phyloP scores from a whole-genome alignment of 2,888 invertebrate species.

The Conchocele bisecta region DNA sequence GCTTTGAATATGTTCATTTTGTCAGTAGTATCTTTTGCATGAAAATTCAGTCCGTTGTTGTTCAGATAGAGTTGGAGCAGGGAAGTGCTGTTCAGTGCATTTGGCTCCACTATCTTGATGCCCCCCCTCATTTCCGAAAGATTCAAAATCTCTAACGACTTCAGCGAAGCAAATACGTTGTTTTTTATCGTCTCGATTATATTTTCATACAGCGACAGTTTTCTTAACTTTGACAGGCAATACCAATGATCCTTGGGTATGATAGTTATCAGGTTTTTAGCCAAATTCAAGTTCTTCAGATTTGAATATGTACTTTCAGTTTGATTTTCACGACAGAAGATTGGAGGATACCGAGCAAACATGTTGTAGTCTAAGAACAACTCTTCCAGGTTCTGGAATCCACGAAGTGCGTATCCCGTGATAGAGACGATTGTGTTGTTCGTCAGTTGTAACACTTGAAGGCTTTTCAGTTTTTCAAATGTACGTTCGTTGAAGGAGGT shows the following conservation, averaged over 20 bases:
- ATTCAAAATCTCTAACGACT: background rate
- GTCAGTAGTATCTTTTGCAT: background rate
- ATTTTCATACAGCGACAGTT: background rate
- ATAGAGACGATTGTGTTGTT: background rate
- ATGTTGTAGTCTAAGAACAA: background rate
- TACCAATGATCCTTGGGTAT: background rate
- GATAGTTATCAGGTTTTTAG: background rate
- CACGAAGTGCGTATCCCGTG: background rate
- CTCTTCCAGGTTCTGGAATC: background rate
- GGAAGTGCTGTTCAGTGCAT: background rate
- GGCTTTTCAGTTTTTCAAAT: background rate
- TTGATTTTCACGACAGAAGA: background rate
- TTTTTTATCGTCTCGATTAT: background rate
- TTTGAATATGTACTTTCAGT: background rate
- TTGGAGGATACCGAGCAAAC: background rate
- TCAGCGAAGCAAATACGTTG: background rate
- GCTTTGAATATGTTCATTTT: background rate
- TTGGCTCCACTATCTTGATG: background rate
- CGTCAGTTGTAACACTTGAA: background rate
- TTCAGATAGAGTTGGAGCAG: background rate
- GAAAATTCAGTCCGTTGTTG: background rate
- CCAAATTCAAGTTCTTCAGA: background rate
- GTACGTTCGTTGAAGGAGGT: background rate
- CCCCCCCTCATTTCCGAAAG: background rate
- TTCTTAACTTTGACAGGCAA: background rate